Base-by-base conservation (phyloP, 2,888 invertebrate species). In the Macrosoma leucophasiata region DNA sequence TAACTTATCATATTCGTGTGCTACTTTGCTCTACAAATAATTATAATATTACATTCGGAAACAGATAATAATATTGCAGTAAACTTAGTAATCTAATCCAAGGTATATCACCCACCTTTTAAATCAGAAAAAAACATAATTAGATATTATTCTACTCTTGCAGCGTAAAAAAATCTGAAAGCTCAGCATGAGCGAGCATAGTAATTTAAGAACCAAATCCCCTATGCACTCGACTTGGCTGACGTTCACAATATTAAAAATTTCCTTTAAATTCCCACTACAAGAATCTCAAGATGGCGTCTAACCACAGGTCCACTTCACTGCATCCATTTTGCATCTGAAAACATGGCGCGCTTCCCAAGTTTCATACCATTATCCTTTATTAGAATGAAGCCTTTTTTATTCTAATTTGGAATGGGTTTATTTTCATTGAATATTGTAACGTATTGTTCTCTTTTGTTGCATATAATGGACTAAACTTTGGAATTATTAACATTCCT, bases 161-260 rank as follows among this genome's bases (percentile, higher is more conserved):
- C n/a, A n/a, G n/a, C n/a, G n/a, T n/a, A n/a, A 36, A 36, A 22
- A 13, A 20, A 26, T 36, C 15, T 17, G 27, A 21, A 36, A 31
- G 36, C 30, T 21, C 32, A 18, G 8, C 20, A 26, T 25, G 24
- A 14, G 30, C 34, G 31, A 43, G 52, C 54, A 52, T 52, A n/a
- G 58, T 61, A 45, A 48, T 50, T 48, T 50, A 51, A 30, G 30
- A 55, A 56, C 52, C 49, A 51, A 58, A 57, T 54, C 46, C 41
- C 41, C 20, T 38, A 50, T 47, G 53, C 51, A 39, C 46, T 55
- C 45, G 39, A 42, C 40, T 43, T 40, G 34, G 32, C 33, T 41
- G 43, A 33, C 46, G 50, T 56, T 56, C 41, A 44, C 47, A 50
- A 60, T 69, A 70, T 69, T 70, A 70, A 62, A 69, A 62, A 58